phyloP scores from a whole-genome alignment of 2,888 invertebrate species.

The Archips xylosteana region DNA sequence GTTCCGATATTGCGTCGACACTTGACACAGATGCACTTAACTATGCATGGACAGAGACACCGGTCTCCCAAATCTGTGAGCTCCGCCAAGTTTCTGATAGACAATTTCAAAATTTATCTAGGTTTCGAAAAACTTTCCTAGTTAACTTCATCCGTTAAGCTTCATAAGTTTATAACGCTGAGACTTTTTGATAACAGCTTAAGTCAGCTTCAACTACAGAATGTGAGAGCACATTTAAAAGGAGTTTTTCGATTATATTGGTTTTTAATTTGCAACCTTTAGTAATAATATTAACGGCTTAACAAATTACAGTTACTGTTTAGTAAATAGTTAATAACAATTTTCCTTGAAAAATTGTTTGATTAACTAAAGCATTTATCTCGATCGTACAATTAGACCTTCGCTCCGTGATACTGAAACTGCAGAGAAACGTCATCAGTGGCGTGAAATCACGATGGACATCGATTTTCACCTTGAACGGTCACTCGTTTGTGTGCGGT shows the following conservation, averaged over 20 bases:
- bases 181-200: slow-evolving; percentile 1
- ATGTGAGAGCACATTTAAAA: background rate
- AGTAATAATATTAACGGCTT: background rate
- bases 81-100: slow-evolving; percentile 67
- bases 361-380: slow-evolving; percentile 1
- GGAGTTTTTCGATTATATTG: background rate
- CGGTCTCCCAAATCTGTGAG: slow-evolving; percentile 67
- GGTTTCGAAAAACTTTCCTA: slow-evolving; percentile 33
- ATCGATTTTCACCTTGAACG: slow-evolving; percentile 78
- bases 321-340: background rate
- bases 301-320: background rate
- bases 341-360: background rate
- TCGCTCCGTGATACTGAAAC: slow-evolving; percentile 36
- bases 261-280: background rate
- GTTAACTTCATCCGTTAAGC: slow-evolving; percentile 17
- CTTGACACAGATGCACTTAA: slow-evolving; percentile 79
- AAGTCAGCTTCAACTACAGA: background rate
- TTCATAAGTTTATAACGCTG: slow-evolving; percentile 1
- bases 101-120: slow-evolving; percentile 66
- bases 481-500: slow-evolving; percentile 65
- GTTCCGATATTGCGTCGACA: slow-evolving; percentile 76
- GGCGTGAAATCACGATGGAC: slow-evolving; percentile 70
- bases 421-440: slow-evolving; percentile 53
- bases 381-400: slow-evolving; percentile 24
- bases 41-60: slow-evolving; percentile 81